Base-by-base conservation (phyloP, 1,140 invertebrate genomes). In the Condylostylus longicornis region DNA sequence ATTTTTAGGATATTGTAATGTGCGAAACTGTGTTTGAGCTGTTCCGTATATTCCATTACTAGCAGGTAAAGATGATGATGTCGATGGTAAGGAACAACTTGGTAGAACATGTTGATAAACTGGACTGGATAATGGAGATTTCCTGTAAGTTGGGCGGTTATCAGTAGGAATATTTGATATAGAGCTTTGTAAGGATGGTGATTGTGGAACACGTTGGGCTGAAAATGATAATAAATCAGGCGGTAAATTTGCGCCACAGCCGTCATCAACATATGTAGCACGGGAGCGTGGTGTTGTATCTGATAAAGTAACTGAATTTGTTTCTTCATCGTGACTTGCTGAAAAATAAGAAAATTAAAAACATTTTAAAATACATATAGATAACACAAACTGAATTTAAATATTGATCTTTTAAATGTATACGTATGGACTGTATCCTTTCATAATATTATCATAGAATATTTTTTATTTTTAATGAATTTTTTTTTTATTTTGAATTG, bases 221-320 rank as follows among this genome's bases (percentile, higher is more conserved):
- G 82, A 79, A 46, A 86, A 82, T 0, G 85, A 77, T 27, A 90
- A 60, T 19, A 89, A 61, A 46, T 88, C 84, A 1, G 84, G 84
- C 18, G 82, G 84, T 32, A 61, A 15, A 20, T 49, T 52, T 8
- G 51, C 53, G 12, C 50, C 54, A 28, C 56, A 56, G 9, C 50
- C 50, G 33, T 60, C 58, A 25, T 61, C 58, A 32, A 58, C 47
- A 18, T 53, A 59, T 28, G 54, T 58, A 38, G 58, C 48, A 0
- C 58, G 45, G 2, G 54, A 52, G 2, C 57, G 42, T 8, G 57
- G 53, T 21, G 49, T 54, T 6, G 51, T 54, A 21, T 61, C 58
- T 37, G 58, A 61, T 43, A 69, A 66, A 20, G 69, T 70, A 15
- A 74, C 60, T 17, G 71, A 74, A 38, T 71, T 65, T 22, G 70